These are phyloP conservation scores for Castor canadensis DNA, from an alignment of 2,113 vertebrate genomes.

Conservation along the genomic window DNA sequence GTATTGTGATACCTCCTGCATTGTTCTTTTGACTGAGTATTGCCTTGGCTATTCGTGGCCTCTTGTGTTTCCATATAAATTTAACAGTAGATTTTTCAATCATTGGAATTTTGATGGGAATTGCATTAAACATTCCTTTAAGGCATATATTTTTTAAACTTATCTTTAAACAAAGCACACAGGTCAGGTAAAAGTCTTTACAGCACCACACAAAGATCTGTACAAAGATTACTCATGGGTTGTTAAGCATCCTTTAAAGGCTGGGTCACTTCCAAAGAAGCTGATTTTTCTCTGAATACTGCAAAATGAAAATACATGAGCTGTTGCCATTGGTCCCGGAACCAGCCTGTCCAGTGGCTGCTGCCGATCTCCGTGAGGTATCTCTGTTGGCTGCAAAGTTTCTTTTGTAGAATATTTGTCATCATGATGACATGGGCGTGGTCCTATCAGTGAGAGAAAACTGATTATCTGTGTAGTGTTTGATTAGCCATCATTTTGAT, in stretches of 20 bases:
- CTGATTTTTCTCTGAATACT: background rate
- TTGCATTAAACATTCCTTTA: no score
- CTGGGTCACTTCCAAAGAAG: background rate
- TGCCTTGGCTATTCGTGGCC: no score
- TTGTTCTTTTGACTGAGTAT: no score
- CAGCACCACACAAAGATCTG: background rate
- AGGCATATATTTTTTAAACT: background rate
- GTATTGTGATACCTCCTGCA: no score
- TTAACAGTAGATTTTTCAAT: no score
- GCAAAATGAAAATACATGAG: background rate
- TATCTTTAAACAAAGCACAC: background rate
- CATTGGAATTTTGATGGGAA: no score
- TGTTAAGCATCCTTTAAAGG: slow-evolving; percentile 22
- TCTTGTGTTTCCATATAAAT: no score
- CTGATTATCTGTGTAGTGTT: background rate
- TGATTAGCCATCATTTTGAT: background rate
- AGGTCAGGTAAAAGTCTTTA: background rate
- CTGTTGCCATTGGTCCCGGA: background rate
- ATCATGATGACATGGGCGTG: background rate
- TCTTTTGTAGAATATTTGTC: background rate
- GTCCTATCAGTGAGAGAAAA: background rate
- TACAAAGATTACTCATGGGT: background rate
- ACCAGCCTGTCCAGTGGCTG: background rate
- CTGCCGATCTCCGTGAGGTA: background rate
- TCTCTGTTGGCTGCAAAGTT: slow-evolving; percentile 4